phyloP scores from a whole-genome alignment of 2,888 invertebrate species.

The Drosophila kambysellisi region DNA sequence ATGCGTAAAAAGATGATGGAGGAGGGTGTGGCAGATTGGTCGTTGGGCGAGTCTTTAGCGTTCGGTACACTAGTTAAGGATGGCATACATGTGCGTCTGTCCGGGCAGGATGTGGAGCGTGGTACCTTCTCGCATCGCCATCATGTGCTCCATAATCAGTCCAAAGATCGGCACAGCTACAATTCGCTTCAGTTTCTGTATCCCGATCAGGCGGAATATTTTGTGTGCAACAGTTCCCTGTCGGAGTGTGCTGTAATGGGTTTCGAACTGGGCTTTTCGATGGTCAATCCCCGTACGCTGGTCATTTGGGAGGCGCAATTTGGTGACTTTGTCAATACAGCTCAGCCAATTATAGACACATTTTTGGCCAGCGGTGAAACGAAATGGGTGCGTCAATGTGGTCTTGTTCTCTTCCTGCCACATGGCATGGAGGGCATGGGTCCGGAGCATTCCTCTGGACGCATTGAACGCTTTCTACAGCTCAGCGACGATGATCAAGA shows the following conservation, averaged over 20 bases:
- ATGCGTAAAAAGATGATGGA: slow-evolving; percentile 96
- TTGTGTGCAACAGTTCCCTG: slow-evolving; percentile 98
- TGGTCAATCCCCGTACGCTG: slow-evolving; percentile 97
- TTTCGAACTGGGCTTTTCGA: slow-evolving; percentile 98
- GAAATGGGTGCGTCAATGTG: slow-evolving; percentile 99
- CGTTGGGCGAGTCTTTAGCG: slow-evolving; percentile 98
- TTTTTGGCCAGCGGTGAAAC: slow-evolving; percentile 96
- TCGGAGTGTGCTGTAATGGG: slow-evolving; percentile 95
- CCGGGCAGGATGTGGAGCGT: slow-evolving; percentile 98
- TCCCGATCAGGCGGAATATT: slow-evolving; percentile 98
- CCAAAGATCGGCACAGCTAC: slow-evolving; percentile 93
- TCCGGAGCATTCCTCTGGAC: slow-evolving; percentile 88
- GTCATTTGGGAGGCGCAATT: slow-evolving; percentile 99
- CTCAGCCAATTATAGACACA: slow-evolving; percentile 98
- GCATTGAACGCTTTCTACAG: slow-evolving; percentile 92
- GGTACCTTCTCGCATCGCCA: slow-evolving; percentile 98
- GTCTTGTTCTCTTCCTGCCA: slow-evolving; percentile 96
- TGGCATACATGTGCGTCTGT: slow-evolving; percentile 96
- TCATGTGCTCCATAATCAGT: slow-evolving; percentile 98
- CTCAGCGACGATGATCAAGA: slow-evolving; percentile 98
- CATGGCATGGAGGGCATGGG: slow-evolving; percentile 99
- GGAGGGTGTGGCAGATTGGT: slow-evolving; percentile 95
- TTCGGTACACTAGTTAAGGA: slow-evolving; percentile 98
- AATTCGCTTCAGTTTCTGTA: slow-evolving; percentile 95
- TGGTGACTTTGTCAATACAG: slow-evolving; percentile 99